Base-by-base conservation (phyloP, 1,140 invertebrate genomes). In the Drosophila melanica region DNA sequence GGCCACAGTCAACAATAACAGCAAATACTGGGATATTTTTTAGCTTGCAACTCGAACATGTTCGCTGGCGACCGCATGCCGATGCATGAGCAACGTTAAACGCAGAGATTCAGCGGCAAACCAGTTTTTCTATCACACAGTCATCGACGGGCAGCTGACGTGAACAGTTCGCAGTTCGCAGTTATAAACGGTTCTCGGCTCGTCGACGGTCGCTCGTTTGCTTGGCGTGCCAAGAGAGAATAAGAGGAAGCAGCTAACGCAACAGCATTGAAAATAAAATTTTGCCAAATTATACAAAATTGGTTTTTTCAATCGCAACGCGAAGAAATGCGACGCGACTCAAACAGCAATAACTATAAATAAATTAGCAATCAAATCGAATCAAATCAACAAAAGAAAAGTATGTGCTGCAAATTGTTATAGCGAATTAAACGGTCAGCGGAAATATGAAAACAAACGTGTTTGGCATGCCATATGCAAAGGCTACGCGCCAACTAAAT, bases 401-500 rank as follows among this genome's bases (percentile, higher is more conserved):
- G 82, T 87, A 81, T 89, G 79, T 87, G 78, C 53, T 42, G 18
- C 53, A 68, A 42, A 51, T 62, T 45, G 35, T 47, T 48, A 81
- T 73, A 58, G 60, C 62, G 68, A 74, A 82, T 81, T 64, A 81
- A 81, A 75, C 76, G 81, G 79, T 73, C 67, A 70, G 59, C 81
- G 79, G 75, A 87, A 79, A 86, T 87, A 87, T 86, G 37, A 87
- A 87, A 87, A 87, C 64, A 87, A 89, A 85, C 78, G 79, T 85
- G 78, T 87, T 86, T 75, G 55, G 75, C 78, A 81, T 81, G 39
- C 55, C 48, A 57, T 48, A 82, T 86, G 74, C 72, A 65, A 80
- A 85, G 60, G 75, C 75, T 58, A 62, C 70, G 70, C 67, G 80
- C 72, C 80, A 84, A 77, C 70, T 66, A 77, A 85, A 80, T 72